Evolutionary conservation across 2,113 vertebrate species (phyloP).

Genomic region (Bothrops jararaca): DNA sequence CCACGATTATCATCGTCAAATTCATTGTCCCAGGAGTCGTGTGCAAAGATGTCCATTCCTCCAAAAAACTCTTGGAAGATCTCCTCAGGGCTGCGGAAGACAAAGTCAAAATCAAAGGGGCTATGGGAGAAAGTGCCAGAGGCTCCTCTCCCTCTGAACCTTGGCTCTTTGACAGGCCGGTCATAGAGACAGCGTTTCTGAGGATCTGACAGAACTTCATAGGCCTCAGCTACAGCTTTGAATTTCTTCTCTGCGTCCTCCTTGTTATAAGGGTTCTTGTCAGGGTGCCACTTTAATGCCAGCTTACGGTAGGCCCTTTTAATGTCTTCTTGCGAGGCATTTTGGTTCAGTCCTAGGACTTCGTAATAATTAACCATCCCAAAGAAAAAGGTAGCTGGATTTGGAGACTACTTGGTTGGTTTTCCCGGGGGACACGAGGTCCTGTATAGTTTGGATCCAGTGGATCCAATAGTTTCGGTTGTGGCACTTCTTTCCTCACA

Average conservation of each 20-base stretch:
- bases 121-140: fast-evolving
- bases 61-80: constrained; percentile 49
- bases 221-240: constrained; percentile 67
- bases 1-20: background rate
- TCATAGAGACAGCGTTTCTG: constrained; percentile 51
- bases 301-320: constrained; percentile 88
- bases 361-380: constrained; percentile 78
- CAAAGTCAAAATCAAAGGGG: constrained; percentile 35
- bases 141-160: constrained; percentile 7
- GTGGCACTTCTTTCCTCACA: constrained; percentile 2
- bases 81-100: constrained; percentile 32
- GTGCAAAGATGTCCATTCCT: constrained; percentile 37
- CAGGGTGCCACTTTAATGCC: constrained; percentile 87
- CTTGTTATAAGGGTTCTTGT: constrained; percentile 86
- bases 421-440: background rate
- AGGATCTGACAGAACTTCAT: constrained; percentile 55
- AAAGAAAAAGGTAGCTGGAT: background rate
- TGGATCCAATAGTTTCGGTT: background rate
- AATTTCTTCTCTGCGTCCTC: constrained; percentile 77
- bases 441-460: constrained; percentile 1
- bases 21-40: constrained; percentile 42
- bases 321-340: constrained; percentile 77
- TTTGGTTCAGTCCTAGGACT: constrained; percentile 74
- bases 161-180: constrained; percentile 36
- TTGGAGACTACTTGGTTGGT: constrained; percentile 3